phyloP scores from a whole-genome alignment of 1,140 invertebrate species.

The Drosophila parvula region DNA sequence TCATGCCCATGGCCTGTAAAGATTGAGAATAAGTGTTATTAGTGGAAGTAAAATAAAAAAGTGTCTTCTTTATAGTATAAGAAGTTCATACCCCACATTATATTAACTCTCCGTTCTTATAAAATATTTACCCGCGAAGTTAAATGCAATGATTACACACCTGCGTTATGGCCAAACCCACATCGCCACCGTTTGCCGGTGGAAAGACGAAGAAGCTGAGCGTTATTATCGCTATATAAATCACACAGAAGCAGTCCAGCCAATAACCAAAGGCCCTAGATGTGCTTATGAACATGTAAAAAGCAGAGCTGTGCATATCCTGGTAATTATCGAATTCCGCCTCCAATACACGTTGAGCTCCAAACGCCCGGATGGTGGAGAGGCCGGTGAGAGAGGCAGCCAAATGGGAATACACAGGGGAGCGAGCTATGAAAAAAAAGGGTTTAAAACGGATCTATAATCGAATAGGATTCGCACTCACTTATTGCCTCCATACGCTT shows the following conservation, averaged over 20 bases:
- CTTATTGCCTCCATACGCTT: slow-evolving; percentile 95
- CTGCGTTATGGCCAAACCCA: slow-evolving; percentile 92
- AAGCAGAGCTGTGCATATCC: slow-evolving; percentile 89
- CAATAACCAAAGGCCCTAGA: slow-evolving; percentile 90
- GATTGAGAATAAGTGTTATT: background rate
- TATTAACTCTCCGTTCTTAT: too few relatives aligned
- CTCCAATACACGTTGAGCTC: slow-evolving; percentile 90
- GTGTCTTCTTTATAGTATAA: too few relatives aligned
- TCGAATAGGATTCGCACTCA: slow-evolving; percentile 85
- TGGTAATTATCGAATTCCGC: slow-evolving; percentile 92
- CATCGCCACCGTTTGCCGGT: slow-evolving; percentile 88
- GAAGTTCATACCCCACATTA: too few relatives aligned
- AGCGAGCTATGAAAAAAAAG: slow-evolving; percentile 86
- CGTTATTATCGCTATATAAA: slow-evolving; percentile 89
- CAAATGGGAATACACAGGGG: slow-evolving; percentile 94
- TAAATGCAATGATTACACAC: slow-evolving; percentile 8
- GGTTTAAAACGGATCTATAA: background rate
- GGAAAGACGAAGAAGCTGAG: slow-evolving; percentile 88
- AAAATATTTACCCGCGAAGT: too few relatives aligned
- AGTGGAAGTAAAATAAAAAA: too few relatives aligned
- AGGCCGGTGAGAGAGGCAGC: slow-evolving; percentile 95
- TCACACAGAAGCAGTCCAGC: slow-evolving; percentile 90
- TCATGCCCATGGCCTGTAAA: slow-evolving; percentile 88
- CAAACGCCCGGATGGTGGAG: slow-evolving; percentile 94
- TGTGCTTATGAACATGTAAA: slow-evolving; percentile 87